phyloP scores from a whole-genome alignment of 1,140 invertebrate genomes.

The Heliconius hermathena region DNA sequence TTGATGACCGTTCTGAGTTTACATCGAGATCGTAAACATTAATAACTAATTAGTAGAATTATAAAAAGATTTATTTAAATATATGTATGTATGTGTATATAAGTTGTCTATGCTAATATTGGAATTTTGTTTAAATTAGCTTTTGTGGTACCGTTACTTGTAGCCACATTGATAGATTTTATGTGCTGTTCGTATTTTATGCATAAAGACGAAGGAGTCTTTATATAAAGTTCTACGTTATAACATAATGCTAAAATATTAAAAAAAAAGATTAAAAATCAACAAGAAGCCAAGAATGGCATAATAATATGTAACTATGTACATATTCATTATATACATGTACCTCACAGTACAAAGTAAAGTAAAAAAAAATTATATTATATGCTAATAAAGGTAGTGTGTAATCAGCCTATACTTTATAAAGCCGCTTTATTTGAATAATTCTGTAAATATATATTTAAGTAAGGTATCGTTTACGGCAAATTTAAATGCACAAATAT shows the following conservation, averaged over 20 bases:
- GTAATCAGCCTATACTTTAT: background rate
- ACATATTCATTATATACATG: no score
- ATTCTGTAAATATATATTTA: background rate
- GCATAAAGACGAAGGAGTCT: background rate
- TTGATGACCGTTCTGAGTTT: constrained; percentile 17
- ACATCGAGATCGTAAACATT: constrained; percentile 21
- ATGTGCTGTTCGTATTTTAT: background rate
- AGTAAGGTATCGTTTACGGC: background rate
- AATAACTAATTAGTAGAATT: constrained; percentile 35
- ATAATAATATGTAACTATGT: no score
- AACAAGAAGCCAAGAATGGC: no score
- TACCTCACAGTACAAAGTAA: no score
- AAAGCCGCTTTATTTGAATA: background rate
- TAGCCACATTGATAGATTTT: background rate
- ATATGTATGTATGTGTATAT: constrained; percentile 25
- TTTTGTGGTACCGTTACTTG: constrained; percentile 41
- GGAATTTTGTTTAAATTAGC: constrained; percentile 21
- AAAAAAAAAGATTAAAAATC: no score
- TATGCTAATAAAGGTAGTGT: background rate
- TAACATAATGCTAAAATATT: no score
- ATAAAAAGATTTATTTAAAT: constrained; percentile 51
- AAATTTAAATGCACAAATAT: background rate
- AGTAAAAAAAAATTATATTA: background rate
- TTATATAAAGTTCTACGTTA: no score
- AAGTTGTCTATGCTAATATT: constrained; percentile 34